These are phyloP conservation scores for Pollimyrus isidori DNA, from an alignment of 2,113 vertebrate species.

Conservation along the genomic window DNA sequence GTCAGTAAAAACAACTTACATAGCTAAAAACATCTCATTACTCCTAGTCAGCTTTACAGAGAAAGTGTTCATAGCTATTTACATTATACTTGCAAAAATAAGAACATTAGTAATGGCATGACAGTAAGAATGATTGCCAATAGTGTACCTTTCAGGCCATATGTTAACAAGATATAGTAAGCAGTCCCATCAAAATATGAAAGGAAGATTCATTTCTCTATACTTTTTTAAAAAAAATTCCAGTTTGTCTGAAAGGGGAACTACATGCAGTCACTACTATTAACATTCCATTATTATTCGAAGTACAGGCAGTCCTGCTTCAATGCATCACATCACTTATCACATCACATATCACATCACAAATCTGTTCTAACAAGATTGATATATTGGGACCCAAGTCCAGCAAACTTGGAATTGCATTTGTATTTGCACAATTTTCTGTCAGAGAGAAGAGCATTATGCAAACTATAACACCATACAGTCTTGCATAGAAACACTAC, in stretches of 20 bases:
- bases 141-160: not conserved
- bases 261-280: not conserved
- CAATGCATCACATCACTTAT: not conserved
- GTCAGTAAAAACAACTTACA: not conserved
- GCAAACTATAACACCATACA: too few species aligned
- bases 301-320: not conserved
- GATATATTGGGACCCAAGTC: not conserved
- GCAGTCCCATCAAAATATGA: not conserved
- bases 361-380: not conserved
- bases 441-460: too few species aligned
- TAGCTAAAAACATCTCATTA: not conserved
- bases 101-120: not conserved
- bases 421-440: too few species aligned
- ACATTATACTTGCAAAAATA: not conserved
- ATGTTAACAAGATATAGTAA: not conserved
- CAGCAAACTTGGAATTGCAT: not conserved
- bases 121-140: not conserved
- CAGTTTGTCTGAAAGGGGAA: not conserved
- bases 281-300: too few species aligned
- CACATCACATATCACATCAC: not conserved
- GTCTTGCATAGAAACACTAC: not conserved
- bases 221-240: not conserved
- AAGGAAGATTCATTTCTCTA: not conserved
- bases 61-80: not conserved
- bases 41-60: not conserved